Percentiles rank a stretch among this genome's conserved stretches.
Conservation (phyloP, 2,797 vertebrate species). For the Enteromius viviparus region DNA sequence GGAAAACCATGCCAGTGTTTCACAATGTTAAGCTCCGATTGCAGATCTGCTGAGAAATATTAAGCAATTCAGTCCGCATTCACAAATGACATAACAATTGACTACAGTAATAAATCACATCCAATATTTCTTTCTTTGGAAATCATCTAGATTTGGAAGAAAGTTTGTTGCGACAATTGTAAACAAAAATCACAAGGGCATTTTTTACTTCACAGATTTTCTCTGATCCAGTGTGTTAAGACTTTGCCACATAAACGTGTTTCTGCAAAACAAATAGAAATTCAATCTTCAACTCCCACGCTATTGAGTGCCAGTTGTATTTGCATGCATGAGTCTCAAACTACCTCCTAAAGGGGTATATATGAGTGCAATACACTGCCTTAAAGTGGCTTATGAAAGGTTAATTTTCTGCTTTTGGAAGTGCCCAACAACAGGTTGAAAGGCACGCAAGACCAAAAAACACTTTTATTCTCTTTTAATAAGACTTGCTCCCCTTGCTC, state of each 20-base stretch:
- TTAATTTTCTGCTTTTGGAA: no score
- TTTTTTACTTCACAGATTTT: background rate
- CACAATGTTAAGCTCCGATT: conserved; percentile 23
- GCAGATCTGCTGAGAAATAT: conserved; percentile 29
- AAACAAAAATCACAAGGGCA: background rate
- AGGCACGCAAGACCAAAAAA: no score
- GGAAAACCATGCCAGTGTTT: conserved; percentile 25
- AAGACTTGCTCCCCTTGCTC: no score
- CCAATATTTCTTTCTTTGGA: background rate
- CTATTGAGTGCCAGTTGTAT: background rate
- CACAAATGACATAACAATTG: conserved; percentile 13
- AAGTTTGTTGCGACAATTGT: background rate
- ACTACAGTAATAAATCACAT: background rate
- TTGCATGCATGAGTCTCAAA: background rate
- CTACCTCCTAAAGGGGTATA: no score
- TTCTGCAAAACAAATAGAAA: background rate
- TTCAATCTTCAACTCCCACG: background rate
- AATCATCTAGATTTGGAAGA: background rate
- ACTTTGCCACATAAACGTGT: background rate
- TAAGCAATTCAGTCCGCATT: conserved; percentile 31
- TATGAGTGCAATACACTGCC: no score
- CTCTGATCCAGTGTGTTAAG: background rate
- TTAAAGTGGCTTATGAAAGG: no score
- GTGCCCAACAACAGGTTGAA: no score
- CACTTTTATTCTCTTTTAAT: no score